Percentiles rank a stretch among this genome's conserved stretches.
These are phyloP conservation scores for Tragelaphus buxtoni DNA, from an alignment of 2,113 vertebrate species.

Conservation along the genomic window DNA sequence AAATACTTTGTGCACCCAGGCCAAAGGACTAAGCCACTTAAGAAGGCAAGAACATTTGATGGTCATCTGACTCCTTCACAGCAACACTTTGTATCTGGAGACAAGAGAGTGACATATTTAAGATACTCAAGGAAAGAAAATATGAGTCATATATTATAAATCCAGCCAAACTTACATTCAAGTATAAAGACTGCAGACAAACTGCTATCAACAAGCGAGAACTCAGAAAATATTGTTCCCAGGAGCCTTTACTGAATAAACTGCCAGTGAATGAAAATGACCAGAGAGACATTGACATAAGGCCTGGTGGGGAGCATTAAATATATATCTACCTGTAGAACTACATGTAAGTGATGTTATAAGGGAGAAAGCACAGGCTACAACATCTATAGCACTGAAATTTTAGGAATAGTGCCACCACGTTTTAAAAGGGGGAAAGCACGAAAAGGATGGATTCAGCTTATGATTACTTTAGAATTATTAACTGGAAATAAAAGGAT, in stretches of 20 bases:
- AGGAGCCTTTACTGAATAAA: constrained; percentile 37
- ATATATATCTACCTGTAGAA: neutral
- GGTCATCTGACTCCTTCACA: constrained; percentile 45
- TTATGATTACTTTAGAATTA: neutral
- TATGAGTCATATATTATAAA: constrained; percentile 40
- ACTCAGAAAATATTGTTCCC: constrained; percentile 56
- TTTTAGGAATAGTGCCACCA: accelerated
- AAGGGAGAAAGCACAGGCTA: neutral
- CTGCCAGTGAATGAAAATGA: constrained; percentile 32
- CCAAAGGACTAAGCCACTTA: neutral
- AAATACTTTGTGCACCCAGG: neutral
- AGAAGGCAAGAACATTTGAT: neutral
- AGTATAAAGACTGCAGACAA: constrained; percentile 34
- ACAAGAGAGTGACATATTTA: constrained; percentile 59
- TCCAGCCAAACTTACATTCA: constrained; percentile 41
- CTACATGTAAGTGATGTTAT: neutral
- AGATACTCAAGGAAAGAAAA: constrained; percentile 51
- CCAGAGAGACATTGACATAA: constrained; percentile 9
- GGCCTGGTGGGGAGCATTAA: constrained; percentile 3
- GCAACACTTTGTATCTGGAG: constrained; percentile 42
- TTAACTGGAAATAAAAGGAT: neutral
- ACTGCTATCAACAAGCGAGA: constrained; percentile 33
- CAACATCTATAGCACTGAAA: neutral
- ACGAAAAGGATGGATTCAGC: neutral
- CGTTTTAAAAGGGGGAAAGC: neutral